A percentile compares a stretch with the other conserved stretches of the same genome.
Evolutionary conservation across 2,797 vertebrate genomes (phyloP).

Genomic region (Dromococcyx pavoninus): DNA sequence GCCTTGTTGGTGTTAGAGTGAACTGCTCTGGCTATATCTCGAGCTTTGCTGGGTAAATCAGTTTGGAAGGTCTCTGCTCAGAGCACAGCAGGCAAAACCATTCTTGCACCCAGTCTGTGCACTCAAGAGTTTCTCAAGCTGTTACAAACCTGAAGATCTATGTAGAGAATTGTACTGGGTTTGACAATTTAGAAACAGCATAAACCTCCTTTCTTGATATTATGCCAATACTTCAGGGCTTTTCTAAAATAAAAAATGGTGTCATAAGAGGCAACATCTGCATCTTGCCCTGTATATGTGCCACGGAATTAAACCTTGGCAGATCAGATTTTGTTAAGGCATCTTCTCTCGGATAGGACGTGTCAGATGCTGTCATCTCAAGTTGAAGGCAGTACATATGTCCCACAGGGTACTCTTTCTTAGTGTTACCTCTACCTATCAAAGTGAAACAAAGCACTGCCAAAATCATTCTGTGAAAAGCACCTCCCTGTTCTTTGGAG

Average conservation of each 20-base stretch:
- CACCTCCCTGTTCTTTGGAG: no score
- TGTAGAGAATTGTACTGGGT: not conserved
- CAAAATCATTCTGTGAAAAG: not conserved
- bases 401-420: not conserved
- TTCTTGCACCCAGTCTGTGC: not conserved
- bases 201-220: not conserved
- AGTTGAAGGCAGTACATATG: accelerated
- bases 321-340: not conserved
- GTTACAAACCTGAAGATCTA: not conserved
- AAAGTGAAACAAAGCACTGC: not conserved
- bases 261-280: not conserved
- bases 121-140: accelerated
- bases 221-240: not conserved
- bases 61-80: not conserved
- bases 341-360: not conserved
- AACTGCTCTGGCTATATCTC: not conserved
- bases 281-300: not conserved
- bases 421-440: not conserved
- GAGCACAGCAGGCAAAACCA: accelerated
- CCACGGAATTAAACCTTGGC: not conserved
- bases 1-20: not conserved
- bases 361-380: accelerated
- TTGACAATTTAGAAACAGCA: not conserved
- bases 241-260: not conserved
- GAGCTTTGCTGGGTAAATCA: not conserved